phyloP scores from a whole-genome alignment of 2,797 vertebrate genomes.

The Meda fulgida region DNA sequence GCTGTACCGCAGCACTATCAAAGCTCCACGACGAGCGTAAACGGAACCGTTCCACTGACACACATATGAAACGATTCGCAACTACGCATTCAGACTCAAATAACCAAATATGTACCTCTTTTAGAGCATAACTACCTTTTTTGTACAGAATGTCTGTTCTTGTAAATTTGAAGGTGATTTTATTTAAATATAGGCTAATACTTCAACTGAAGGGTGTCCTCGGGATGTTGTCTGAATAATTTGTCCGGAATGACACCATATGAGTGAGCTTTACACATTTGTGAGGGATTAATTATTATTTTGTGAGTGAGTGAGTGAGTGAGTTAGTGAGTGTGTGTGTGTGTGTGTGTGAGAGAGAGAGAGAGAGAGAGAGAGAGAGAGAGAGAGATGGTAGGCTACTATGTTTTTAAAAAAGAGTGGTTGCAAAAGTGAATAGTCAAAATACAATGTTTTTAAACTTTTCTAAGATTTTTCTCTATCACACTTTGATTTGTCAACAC shows the following conservation, averaged over 20 bases:
- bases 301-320: neutral
- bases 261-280: conserved; percentile 39
- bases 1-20: conserved; percentile 96
- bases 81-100: conserved; percentile 72
- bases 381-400: conserved; percentile 3
- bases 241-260: conserved; percentile 71
- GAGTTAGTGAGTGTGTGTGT: neutral
- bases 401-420: conserved; percentile 20
- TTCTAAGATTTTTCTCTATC: conserved; percentile 67
- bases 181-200: conserved; percentile 52
- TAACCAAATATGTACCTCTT: conserved; percentile 87
- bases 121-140: conserved; percentile 85
- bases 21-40: conserved; percentile 90
- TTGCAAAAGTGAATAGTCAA: conserved; percentile 60
- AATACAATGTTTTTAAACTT: conserved; percentile 77
- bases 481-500: conserved; percentile 82
- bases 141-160: conserved; percentile 90
- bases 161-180: conserved; percentile 83
- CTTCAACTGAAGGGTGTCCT: conserved; percentile 66
- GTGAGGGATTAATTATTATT: neutral
- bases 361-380: neutral
- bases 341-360: no score
- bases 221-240: conserved; percentile 82
- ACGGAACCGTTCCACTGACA: conserved; percentile 95
- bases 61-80: conserved; percentile 78